Conservation (phyloP, 1,140 invertebrate genomes). For the Carposina sasakii region DNA sequence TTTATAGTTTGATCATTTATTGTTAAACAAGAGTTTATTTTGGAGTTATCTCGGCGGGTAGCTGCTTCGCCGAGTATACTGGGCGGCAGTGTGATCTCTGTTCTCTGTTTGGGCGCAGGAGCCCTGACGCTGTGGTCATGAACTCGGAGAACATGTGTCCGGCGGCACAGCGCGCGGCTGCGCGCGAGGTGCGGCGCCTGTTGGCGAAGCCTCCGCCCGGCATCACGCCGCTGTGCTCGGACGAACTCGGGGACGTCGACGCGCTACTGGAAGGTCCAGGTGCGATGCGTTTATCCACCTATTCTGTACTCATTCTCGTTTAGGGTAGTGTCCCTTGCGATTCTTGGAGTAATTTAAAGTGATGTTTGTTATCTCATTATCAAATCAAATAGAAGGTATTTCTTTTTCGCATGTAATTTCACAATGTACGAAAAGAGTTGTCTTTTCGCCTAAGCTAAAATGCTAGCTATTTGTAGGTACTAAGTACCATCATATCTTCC, state of each 20-base stretch:
- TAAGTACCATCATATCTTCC: too few species aligned
- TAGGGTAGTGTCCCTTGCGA: neutral
- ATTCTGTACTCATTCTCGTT: too few species aligned
- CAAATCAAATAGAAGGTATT: neutral
- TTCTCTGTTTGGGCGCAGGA: neutral
- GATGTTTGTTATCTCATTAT: neutral
- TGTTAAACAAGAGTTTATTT: too few species aligned
- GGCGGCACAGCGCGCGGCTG: conserved; percentile 43
- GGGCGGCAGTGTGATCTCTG: neutral
- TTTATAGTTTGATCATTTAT: too few species aligned
- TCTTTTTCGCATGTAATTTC: neutral
- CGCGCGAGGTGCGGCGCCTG: conserved; percentile 48
- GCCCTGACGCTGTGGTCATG: conserved; percentile 25
- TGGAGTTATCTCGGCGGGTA: neutral
- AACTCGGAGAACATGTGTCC: conserved; percentile 59
- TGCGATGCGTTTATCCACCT: too few species aligned
- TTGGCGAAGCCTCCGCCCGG: conserved; percentile 48
- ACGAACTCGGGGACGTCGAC: conserved; percentile 49
- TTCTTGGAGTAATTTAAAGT: neutral
- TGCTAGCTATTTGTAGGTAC: neutral
- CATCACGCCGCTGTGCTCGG: conserved; percentile 44
- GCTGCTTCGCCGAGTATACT: neutral
- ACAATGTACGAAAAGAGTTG: neutral
- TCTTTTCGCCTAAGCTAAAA: neutral
- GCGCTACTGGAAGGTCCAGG: conserved; percentile 57